A percentile compares a stretch with the other conserved stretches of the same genome.
Evolutionary conservation across 2,113 vertebrate genomes (phyloP).

Genomic region (Hippocampus guttulatus): DNA sequence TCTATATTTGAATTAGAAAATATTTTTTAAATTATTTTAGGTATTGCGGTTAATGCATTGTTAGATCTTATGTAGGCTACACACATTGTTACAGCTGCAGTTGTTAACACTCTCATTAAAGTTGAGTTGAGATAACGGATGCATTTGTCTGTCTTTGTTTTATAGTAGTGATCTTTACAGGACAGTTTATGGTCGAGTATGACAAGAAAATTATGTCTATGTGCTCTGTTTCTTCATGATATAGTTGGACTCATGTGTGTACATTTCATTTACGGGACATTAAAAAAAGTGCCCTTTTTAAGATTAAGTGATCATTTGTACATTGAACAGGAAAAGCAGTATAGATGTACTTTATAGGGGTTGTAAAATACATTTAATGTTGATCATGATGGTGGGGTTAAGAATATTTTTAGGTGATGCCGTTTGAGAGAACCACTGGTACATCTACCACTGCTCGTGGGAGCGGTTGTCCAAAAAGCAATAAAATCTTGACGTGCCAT

Average conservation of each 20-base stretch:
- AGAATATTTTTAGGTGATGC: background rate
- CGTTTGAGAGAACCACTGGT: background rate
- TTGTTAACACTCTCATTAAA: too few species aligned
- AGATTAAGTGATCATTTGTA: background rate
- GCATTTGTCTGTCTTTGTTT: background rate
- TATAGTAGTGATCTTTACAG: background rate
- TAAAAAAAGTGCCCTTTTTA: background rate
- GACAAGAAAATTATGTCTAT: background rate
- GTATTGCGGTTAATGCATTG: too few species aligned
- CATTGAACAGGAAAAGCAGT: background rate
- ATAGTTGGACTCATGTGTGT: background rate
- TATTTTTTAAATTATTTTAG: too few species aligned
- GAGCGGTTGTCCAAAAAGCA: background rate
- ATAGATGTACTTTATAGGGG: background rate
- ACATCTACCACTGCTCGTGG: background rate
- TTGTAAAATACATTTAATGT: background rate
- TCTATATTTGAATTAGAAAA: too few species aligned
- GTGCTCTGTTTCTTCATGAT: background rate
- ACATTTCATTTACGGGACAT: background rate
- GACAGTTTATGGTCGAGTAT: background rate
- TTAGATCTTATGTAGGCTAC: too few species aligned
- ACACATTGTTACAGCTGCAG: too few species aligned
- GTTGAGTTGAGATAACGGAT: background rate
- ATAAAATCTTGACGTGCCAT: background rate
- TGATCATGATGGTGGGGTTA: background rate